Base-by-base conservation (phyloP, 2,113 vertebrate genomes). In the Pyrgilauda ruficollis region DNA sequence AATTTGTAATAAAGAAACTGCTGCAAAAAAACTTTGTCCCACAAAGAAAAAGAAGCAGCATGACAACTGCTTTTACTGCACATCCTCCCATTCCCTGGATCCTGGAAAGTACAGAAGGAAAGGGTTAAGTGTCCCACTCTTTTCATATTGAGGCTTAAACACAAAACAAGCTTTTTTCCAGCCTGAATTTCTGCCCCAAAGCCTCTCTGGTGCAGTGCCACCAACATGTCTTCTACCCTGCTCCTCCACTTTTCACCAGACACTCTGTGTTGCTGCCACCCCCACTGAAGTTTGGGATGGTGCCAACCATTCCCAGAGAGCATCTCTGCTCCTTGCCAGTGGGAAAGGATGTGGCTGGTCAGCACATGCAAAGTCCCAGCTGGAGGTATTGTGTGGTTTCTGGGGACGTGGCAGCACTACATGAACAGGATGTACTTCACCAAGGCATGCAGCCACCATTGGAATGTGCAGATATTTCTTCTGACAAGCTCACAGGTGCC, bases 381-480 rank as follows among this genome's bases (percentile, higher is more conserved):
- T 10, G 28, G 31, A 39, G 19, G 15, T 31, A 84, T 47, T 23
- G 18, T 30, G 41, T 8, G 13, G 3, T 6, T 77, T 80, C 23
- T 8, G 19, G 44, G 46, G 37, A 66, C 3, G 2, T 22, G 55
- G 44, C 49, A 73, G 11, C 9, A 0, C 11, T 9, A 44, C 15
- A 8, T 5, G 33, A 63, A 72, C 63, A 90, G n/a, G 64, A 74
- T 18, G 26, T 12, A 3, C 39, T 76, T 67, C 68, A 56, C 15
- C 10, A 2, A 79, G 19, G 20, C 52, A 67, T 13, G 9, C 31
- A 33, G 76, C 37, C 0, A 0, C 44, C 19, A 19, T 4, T 0
- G 1, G 31, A 52, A 59, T 12, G 31, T 13, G 16, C 0, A 3
- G 1, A 11, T 15, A 5, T 31, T 70, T 5, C 43, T 58, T 23